Evolutionary conservation across 2,113 vertebrate genomes (phyloP), one percentile per base, ranked within the genome.

Genomic region (Pedionomus torquatus): DNA sequence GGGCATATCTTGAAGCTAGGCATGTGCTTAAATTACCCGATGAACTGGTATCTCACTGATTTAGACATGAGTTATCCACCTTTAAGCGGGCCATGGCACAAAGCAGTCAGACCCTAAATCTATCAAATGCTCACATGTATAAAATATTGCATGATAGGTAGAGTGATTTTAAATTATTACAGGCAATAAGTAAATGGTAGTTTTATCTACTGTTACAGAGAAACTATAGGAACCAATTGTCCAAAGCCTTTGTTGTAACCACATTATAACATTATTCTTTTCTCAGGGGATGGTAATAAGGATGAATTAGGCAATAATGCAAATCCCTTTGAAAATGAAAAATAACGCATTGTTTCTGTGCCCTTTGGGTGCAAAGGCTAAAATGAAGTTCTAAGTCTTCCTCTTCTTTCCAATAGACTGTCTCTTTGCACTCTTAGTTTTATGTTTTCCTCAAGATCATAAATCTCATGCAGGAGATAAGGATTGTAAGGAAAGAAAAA

Each of bases 401-500:
- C 19, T 93, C 31, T 61, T 81, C 66, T 85, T 92, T 87, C 78
- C 94, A 89, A 80, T 64, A 93, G 74, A n/a, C 43, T 90, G 39
- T 86, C 68, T 96, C 83, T 91, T 95, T 84, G 86, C 57, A 82
- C 15, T 28, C 37, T 66, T 85, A 79, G 69, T 83, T 96, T 96
- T 95, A 94, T 58, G 68, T 20, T 89, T 94, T 95, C 83, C 54
- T 87, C 15, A 61, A 95, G 76, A 51, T 92, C 51, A 78, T 96
- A 95, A 96, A 97, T 97, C 66, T 87, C 65, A 44, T 58, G n/a
- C 68, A 66, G 90, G 37, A 41, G 35, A 30, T 85, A 88, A 82
- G 52, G 16, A 75, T 52, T 95, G 35, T 87, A 94, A 95, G 61
- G 81, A 95, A 39, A 76, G 37, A 89, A 97, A 85, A 95, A 93